Evolutionary conservation across 2,797 vertebrate species (phyloP), one percentile per base, ranked within the genome.

Genomic region (Tamandua tetradactyla): DNA sequence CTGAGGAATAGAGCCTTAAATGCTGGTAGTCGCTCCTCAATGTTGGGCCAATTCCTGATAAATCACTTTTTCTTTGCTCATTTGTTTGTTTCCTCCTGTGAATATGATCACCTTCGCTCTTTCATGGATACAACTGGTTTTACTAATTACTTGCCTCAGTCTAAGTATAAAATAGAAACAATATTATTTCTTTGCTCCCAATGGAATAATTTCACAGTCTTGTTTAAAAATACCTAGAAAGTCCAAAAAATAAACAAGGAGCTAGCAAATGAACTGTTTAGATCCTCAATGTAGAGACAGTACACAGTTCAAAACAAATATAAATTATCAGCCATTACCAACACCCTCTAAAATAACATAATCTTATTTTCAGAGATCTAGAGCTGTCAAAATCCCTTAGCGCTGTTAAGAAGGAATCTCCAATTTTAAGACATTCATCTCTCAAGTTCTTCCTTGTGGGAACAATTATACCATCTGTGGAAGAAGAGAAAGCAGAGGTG

Each of bases 401-500:
- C 52, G 7, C 37, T 62, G 4, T 75, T 79, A 85, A 72, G 32
- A 86, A 87, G 35, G 44, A 82, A 91, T 93, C 35, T 75, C 72
- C 20, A 57, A 14, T 74, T 87, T 93, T 85, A 92, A 95, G 62
- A 81, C 40, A 93, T 68, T 88, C 8, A 52, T 81, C 49, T 94
- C 84, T 69, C 47, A 59, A 22, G 30, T 66, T 89, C 40, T 72
- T 91, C 44, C 69, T 83, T 85, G 9, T 71, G 79, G n/a, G 59
- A 30, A 78, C 27, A 96, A 87, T 85, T 20, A 30, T 25, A 72
- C 32, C 37, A 47, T 68, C 71, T 74, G 13, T 52, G 30, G 18
- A 82, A 86, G 71, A 3, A 64, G 86, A 88, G 71, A 69, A 55
- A 83, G 94, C 12, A 57, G 12, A 86, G 25, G 40, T 83, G 40